A percentile compares a stretch with the other conserved stretches of the same genome.
phyloP scores from a whole-genome alignment of 2,113 vertebrate genomes.

The Ailuropoda melanoleuca region DNA sequence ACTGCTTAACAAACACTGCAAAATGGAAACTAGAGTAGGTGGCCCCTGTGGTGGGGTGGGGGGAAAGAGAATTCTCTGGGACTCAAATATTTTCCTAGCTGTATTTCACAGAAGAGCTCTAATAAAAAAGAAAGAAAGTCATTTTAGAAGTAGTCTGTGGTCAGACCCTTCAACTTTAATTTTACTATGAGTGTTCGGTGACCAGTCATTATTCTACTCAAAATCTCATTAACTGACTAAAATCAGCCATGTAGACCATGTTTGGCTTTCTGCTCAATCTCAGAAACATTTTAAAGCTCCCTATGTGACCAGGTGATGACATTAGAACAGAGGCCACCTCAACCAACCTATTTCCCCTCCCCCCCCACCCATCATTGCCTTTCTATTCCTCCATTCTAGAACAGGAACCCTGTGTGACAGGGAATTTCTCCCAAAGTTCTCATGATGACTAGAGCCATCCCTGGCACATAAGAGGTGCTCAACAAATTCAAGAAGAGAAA shows the following conservation, averaged over 20 bases:
- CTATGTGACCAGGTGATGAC: not conserved
- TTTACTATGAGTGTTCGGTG: not conserved
- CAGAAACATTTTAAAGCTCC: not conserved
- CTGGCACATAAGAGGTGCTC: not conserved
- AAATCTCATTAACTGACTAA: not conserved
- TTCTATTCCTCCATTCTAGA: no score
- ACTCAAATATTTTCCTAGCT: not conserved
- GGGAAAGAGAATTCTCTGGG: conserved; percentile 15
- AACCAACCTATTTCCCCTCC: fast-evolving
- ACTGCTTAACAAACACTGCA: not conserved
- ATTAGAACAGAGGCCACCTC: fast-evolving
- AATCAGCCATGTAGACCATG: not conserved
- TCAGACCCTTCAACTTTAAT: not conserved
- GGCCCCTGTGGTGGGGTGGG: not conserved
- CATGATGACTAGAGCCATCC: not conserved
- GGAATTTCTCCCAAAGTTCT: not conserved
- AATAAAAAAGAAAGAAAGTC: not conserved
- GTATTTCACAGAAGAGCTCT: not conserved
- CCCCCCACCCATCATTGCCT: not conserved
- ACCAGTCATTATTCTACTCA: not conserved
- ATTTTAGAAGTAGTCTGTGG: not conserved
- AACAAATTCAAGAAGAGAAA: not conserved
- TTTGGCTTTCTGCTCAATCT: not conserved
- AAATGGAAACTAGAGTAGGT: not conserved
- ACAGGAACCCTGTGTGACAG: fast-evolving